Base-by-base conservation (phyloP, 92 coral and sea anemone genomes). In the Hydrozoanthus gracilis region DNA sequence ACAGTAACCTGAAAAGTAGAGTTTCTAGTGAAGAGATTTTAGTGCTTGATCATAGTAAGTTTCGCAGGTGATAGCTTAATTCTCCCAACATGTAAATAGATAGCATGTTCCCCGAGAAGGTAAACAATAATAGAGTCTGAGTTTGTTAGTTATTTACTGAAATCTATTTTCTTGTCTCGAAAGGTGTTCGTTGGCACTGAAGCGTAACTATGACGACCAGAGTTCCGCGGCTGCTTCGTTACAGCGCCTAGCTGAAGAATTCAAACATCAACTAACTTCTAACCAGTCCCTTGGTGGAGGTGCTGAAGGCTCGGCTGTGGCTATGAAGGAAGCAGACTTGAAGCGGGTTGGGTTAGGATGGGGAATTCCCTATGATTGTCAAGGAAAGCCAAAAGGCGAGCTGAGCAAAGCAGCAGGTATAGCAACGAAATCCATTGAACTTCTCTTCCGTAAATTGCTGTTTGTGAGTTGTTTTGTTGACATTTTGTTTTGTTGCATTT, bases 121-220 rank as follows among this genome's bases (percentile, higher is more conserved):
- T 14, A 20, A 4, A 54, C 8, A 54, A 54, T 7, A 54, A 54
- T 7, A 0, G 0, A 14, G 68, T 11, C 17, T 11, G 68, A 14
- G 20, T 3, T 62, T 11, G 7, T 62, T 62, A 62, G 39, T 27
- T 27, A 27, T 27, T 27, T 27, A 27, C 39, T 27, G 39, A 27
- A 27, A 27, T 27, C 0, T 44, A 71, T 71, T 47, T 39, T 35
- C 49, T 15, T 27, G 14, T 44, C 9, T 15, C 7, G 12, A 0
- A 64, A 78, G 85, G 85, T 80, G 85, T 64, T 64, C 60, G 27
- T 17, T 80, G 47, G 85, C 55, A 48, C 46, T 80, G 73, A 80
- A 80, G 18, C 85, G 85, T 80, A 80, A 7, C 44, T 27, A 65
- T 5, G 85, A 80, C 45, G 13, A 80, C 7, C 85, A 80, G 18